phyloP scores from a whole-genome alignment of 2,797 vertebrate genomes.

The Brachyrhaphis roseni region DNA sequence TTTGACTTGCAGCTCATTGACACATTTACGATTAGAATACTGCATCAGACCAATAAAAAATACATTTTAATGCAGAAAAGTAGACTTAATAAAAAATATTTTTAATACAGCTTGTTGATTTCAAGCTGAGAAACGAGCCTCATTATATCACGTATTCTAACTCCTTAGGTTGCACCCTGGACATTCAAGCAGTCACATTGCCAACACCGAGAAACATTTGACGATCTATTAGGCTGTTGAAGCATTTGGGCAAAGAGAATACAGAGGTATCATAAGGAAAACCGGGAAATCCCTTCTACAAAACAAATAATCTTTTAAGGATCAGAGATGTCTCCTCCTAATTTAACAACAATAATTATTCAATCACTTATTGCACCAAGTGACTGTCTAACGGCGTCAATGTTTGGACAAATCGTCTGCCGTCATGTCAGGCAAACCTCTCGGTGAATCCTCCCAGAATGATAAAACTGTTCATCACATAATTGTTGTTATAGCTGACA shows the following conservation, averaged over 20 bases:
- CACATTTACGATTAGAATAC: too few relatives aligned
- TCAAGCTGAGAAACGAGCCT: too few relatives aligned
- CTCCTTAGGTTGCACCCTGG: background rate
- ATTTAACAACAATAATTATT: background rate
- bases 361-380: background rate
- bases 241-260: conserved; percentile 8
- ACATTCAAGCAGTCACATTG: background rate
- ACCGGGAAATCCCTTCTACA: background rate
- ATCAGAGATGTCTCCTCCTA: background rate
- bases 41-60: too few relatives aligned
- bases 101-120: too few relatives aligned
- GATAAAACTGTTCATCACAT: background rate
- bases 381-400: background rate
- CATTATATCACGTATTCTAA: too few relatives aligned
- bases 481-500: background rate
- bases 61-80: too few relatives aligned
- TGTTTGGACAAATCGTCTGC: background rate
- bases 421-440: background rate
- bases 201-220: background rate
- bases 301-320: background rate
- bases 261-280: background rate
- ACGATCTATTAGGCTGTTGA: background rate
- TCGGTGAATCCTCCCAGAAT: background rate
- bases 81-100: too few relatives aligned
- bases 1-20: too few relatives aligned